Evolutionary conservation across 2,113 vertebrate genomes (phyloP).

Genomic region (Cairina moschata): DNA sequence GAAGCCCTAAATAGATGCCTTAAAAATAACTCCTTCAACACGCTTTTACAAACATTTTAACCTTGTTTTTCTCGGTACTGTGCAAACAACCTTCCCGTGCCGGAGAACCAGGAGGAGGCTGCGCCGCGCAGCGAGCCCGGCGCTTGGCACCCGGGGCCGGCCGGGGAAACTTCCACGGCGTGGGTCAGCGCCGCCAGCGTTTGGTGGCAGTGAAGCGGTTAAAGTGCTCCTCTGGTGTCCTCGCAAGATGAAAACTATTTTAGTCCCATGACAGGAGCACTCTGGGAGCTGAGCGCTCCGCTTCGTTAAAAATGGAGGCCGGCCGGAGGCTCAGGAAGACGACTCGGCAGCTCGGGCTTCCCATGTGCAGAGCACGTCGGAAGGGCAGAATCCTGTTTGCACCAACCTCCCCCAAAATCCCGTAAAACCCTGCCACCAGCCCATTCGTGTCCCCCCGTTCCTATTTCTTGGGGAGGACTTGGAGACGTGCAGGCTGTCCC

Average conservation of each 20-base stretch:
- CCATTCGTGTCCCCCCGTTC: rapidly evolving
- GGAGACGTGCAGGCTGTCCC: too few species aligned
- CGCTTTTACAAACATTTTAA: too few species aligned
- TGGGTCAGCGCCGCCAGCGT: background rate
- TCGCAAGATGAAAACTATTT: slow-evolving; percentile 20
- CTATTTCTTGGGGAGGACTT: background rate
- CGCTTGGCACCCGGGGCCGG: too few species aligned
- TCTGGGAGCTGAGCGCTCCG: background rate
- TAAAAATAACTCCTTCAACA: background rate
- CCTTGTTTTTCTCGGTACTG: rapidly evolving
- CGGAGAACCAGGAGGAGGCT: background rate
- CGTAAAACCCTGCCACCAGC: rapidly evolving
- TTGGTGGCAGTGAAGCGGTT: background rate
- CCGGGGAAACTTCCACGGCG: background rate
- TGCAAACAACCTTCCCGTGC: rapidly evolving
- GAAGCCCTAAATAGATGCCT: background rate
- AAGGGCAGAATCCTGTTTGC: background rate
- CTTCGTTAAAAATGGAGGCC: slow-evolving; percentile 2
- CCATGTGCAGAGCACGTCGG: rapidly evolving
- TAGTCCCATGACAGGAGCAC: background rate
- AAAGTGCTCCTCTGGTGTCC: slow-evolving; percentile 8
- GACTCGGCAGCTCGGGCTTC: background rate
- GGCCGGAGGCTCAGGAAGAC: background rate
- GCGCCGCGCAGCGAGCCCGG: rapidly evolving
- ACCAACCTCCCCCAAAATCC: background rate